Evolutionary conservation across 2,888 invertebrate species (phyloP).

Genomic region (Panopea generosa): DNA sequence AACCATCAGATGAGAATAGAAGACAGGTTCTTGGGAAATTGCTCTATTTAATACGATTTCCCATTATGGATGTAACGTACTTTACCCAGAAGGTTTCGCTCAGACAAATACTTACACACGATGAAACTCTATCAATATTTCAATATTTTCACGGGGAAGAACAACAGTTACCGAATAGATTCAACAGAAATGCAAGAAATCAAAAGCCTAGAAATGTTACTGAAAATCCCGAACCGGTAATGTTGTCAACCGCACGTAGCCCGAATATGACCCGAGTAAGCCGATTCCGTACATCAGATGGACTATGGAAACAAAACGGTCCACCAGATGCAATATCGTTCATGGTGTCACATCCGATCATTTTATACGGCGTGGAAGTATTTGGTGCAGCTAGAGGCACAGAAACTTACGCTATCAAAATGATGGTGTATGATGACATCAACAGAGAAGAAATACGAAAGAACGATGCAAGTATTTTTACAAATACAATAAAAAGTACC

Average conservation of each 20-base stretch:
- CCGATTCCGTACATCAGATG: constrained; percentile 45
- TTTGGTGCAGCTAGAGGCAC: constrained; percentile 43
- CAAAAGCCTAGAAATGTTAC: constrained; percentile 23
- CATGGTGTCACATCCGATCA: constrained; percentile 45
- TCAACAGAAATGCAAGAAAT: constrained; percentile 41
- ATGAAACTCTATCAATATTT: constrained; percentile 61
- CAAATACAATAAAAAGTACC: constrained; percentile 32
- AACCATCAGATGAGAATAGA: constrained; percentile 63
- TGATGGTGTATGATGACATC: constrained; percentile 51
- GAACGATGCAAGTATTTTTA: constrained; percentile 46
- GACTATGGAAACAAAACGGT: constrained; percentile 61
- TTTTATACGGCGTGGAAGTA: constrained; percentile 54
- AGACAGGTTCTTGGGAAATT: constrained; percentile 71
- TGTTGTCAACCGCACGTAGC: constrained; percentile 19
- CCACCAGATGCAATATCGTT: constrained; percentile 62
- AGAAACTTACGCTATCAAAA: constrained; percentile 36
- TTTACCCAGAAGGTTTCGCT: constrained; percentile 65
- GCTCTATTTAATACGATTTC: constrained; percentile 76
- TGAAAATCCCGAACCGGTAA: constrained; percentile 36
- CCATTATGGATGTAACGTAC: constrained; percentile 69
- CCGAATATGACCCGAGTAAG: constrained; percentile 25
- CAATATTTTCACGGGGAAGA: constrained; percentile 63
- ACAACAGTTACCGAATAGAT: constrained; percentile 56
- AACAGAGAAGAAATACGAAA: constrained; percentile 50
- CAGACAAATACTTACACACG: constrained; percentile 53